Evolutionary conservation across 2,113 vertebrate species (phyloP).

Genomic region (Fregetta grallaria): DNA sequence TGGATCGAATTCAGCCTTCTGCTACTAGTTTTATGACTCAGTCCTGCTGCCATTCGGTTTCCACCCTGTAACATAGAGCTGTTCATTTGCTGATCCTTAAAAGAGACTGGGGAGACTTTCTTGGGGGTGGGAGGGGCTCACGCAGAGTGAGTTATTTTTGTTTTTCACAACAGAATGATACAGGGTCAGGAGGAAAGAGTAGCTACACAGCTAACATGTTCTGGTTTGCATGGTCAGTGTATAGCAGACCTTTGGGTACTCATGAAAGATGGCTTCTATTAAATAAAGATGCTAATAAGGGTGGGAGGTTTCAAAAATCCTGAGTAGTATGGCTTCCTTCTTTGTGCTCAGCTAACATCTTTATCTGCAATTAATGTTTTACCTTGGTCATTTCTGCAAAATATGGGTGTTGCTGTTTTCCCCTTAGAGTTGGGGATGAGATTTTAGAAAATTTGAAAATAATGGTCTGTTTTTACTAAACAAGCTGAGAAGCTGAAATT

Average conservation of each 20-base stretch:
- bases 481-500: neutral
- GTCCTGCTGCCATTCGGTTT: neutral
- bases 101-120: neutral
- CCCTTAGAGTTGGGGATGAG: neutral
- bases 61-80: neutral
- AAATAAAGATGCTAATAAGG: neutral
- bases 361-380: neutral
- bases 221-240: neutral
- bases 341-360: neutral
- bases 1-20: neutral
- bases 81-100: neutral
- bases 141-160: neutral
- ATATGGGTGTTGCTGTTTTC: neutral
- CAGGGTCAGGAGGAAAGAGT: neutral
- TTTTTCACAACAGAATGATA: neutral
- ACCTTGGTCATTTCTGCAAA: neutral
- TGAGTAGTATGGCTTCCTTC: neutral
- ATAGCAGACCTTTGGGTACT: neutral
- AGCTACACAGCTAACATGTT: accelerated
- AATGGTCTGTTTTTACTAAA: neutral
- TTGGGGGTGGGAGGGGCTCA: neutral
- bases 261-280: neutral
- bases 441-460: neutral
- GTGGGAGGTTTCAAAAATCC: neutral
- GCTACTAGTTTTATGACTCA: neutral